These are phyloP conservation scores for Nemapogon koenigi DNA, from an alignment of 2,888 invertebrate genomes.

Conservation along the genomic window DNA sequence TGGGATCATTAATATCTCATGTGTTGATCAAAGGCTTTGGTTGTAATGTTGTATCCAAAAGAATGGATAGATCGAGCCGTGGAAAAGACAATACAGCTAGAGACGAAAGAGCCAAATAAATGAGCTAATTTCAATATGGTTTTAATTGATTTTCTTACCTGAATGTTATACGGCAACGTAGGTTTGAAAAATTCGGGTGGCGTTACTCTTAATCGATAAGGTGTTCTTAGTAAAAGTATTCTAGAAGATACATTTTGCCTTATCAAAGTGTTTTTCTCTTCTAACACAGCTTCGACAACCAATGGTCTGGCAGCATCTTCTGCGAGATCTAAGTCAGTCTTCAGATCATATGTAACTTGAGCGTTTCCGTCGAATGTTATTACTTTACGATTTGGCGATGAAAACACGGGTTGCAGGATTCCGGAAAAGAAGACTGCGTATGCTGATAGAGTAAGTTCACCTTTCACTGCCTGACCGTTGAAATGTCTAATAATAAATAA, in stretches of 20 bases:
- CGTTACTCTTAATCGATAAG: constrained; percentile 73
- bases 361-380: constrained; percentile 68
- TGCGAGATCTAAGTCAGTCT: constrained; percentile 74
- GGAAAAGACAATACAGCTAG: neutral
- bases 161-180: constrained; percentile 82
- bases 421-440: constrained; percentile 84
- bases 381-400: constrained; percentile 75
- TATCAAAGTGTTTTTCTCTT: constrained; percentile 87
- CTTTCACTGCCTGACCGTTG: constrained; percentile 86
- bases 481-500: constrained; percentile 84
- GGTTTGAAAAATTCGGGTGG: constrained; percentile 90
- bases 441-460: constrained; percentile 83
- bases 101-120: neutral
- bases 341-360: constrained; percentile 78
- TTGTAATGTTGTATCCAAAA: neutral
- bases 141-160: constrained; percentile 48
- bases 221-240: constrained; percentile 65
- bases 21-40: neutral
- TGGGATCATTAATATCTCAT: neutral
- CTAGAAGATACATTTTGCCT: constrained; percentile 78
- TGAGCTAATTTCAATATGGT: neutral
- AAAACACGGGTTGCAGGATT: constrained; percentile 79
- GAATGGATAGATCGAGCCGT: neutral
- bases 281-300: constrained; percentile 86
- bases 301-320: constrained; percentile 82